Percentiles rank a stretch among this genome's conserved stretches.
Conservation (phyloP, 37 sponge, comb jelly and placozoan species). For the Mnemiopsis leidyi region DNA sequence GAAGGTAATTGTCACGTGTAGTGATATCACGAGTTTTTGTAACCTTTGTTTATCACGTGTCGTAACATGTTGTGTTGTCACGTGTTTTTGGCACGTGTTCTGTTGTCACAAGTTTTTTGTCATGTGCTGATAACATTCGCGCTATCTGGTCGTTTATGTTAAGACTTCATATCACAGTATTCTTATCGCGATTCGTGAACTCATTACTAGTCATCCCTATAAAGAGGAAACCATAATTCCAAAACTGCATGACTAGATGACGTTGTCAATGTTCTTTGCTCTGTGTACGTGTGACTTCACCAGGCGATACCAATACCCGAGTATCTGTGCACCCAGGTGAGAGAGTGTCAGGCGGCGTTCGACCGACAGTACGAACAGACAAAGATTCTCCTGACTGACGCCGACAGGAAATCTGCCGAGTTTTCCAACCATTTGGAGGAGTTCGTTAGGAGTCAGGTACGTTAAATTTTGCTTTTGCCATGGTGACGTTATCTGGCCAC, state of each 20-base stretch:
- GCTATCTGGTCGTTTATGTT: too few relatives aligned
- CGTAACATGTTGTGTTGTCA: too few relatives aligned
- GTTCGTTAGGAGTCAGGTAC: constrained; percentile 10
- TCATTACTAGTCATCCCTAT: too few relatives aligned
- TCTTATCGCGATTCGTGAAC: too few relatives aligned
- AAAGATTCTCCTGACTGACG: constrained; percentile 43
- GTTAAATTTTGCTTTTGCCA: neutral
- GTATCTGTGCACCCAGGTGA: neutral
- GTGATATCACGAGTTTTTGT: too few relatives aligned
- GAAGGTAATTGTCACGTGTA: constrained; percentile 20
- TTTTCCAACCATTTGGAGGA: constrained; percentile 19
- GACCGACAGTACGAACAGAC: constrained; percentile 55
- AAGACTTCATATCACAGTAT: too few relatives aligned
- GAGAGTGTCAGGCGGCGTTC: constrained; percentile 40
- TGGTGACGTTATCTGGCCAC: neutral
- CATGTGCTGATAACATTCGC: too few relatives aligned
- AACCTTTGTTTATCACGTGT: too few relatives aligned
- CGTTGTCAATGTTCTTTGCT: neutral
- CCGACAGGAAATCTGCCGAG: constrained; percentile 32
- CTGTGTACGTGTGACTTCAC: neutral
- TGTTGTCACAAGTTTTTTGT: too few relatives aligned
- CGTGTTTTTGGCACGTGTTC: too few relatives aligned
- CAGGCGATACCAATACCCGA: constrained; percentile 13
- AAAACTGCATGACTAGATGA: too few relatives aligned
- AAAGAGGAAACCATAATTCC: too few relatives aligned